phyloP scores from a whole-genome alignment of 2,113 vertebrate species.

The Gulo gulo region DNA sequence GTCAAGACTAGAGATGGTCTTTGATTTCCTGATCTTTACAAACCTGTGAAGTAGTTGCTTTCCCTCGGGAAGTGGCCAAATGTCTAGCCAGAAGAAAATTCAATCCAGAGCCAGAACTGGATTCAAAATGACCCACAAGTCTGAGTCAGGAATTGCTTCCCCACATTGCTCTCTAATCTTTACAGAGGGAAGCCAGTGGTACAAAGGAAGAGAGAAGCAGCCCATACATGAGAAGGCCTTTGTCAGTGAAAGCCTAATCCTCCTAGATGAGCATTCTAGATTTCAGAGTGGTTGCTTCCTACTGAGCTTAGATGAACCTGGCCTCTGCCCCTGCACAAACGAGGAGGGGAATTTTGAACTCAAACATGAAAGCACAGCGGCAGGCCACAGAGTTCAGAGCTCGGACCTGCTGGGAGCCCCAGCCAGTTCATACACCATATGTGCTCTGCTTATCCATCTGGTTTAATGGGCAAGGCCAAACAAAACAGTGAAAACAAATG shows the following conservation, averaged over 20 bases:
- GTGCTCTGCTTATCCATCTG: conserved; percentile 59
- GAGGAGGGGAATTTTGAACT: conserved; percentile 52
- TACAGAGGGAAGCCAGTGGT: not conserved
- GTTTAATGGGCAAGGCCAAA: conserved; percentile 46
- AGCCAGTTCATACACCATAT: not conserved
- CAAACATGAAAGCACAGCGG: conserved; percentile 49
- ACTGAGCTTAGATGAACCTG: not conserved
- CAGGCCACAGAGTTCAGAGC: conserved; percentile 10
- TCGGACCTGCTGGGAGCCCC: not conserved
- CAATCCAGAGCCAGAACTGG: conserved; percentile 54
- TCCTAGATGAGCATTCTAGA: conserved; percentile 30
- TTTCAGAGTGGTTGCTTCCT: conserved; percentile 43
- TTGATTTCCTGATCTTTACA: conserved; percentile 28
- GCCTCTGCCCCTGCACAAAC: not conserved
- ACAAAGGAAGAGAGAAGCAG: not conserved
- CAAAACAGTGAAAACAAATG: conserved; percentile 53
- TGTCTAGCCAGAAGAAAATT: conserved; percentile 62
- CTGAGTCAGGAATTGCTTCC: conserved; percentile 22
- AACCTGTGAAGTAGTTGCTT: not conserved
- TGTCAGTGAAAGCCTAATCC: not conserved
- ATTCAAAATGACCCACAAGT: not conserved
- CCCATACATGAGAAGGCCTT: not conserved
- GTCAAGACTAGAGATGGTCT: not conserved
- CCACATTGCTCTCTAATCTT: conserved; percentile 37
- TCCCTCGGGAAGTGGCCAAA: conserved; percentile 63